Conservation (phyloP, 2,797 vertebrate species). For the Halcyon badia region DNA sequence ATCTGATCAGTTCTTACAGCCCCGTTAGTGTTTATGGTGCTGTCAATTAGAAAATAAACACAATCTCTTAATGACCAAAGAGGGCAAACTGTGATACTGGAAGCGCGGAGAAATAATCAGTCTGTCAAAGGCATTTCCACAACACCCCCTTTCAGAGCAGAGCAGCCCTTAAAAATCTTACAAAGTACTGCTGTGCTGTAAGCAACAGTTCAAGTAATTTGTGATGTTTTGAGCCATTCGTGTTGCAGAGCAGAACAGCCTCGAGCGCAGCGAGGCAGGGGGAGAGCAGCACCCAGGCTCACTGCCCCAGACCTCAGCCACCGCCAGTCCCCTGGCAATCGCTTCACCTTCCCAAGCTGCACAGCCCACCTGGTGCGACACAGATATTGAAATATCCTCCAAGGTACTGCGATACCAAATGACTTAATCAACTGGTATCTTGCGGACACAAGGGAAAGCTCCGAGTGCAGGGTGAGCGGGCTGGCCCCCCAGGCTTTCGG, state of each 20-base stretch:
- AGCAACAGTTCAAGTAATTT: neutral
- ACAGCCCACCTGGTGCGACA: fast-evolving
- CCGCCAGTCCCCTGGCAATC: fast-evolving
- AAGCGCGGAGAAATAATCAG: fast-evolving
- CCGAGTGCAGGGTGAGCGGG: fast-evolving
- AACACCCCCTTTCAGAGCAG: neutral
- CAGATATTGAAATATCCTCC: neutral
- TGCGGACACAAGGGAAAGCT: fast-evolving
- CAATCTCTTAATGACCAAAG: neutral
- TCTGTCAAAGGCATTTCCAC: neutral
- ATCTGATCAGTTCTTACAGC: neutral
- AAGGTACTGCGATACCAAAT: fast-evolving
- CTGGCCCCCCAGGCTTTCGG: neutral
- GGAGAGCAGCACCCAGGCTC: neutral
- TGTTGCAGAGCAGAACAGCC: neutral
- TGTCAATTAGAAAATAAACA: conserved; percentile 16
- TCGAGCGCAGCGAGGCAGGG: fast-evolving
- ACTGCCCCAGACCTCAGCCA: fast-evolving
- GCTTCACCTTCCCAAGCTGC: neutral
- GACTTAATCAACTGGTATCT: neutral
- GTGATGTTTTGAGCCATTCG: neutral
- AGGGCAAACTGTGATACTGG: neutral
- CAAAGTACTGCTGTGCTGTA: neutral
- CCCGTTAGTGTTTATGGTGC: neutral
- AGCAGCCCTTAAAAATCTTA: neutral